Evolutionary conservation across 2,113 vertebrate genomes (phyloP), one percentile per base, ranked within the genome.

Genomic region (Elanoides forficatus): DNA sequence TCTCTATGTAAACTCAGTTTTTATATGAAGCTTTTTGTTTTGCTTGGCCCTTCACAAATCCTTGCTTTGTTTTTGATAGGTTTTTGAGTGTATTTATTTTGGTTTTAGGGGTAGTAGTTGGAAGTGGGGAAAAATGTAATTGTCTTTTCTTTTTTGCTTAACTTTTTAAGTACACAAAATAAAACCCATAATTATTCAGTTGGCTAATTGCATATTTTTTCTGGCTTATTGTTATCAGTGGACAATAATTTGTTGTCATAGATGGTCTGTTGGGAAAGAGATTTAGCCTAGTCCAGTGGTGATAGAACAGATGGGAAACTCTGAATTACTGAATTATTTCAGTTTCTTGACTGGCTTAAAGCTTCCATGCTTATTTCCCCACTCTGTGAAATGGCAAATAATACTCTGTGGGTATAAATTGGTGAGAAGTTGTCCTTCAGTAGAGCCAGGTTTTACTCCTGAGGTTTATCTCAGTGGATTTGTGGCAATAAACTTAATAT

Each of bases 51-150:
- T 85, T 72, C 42, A 48, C 43, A 65, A 86, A 91, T 68, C 62
- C 74, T 76, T 73, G 29, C 78, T 95, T 76, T 94, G 87, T 82
- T 96, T 96, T 94, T 86, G 30, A 34, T 95, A 74, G 72, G 74
- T 42, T 95, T 95, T 84, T 86, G 58, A 94, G 38, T 81, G 47
- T 95, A 83, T 97, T 97, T 96, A 86, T 87, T 95, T 97, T 95
- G 84, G 75, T 38, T 93, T 96, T 89, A 71, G 42, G 43, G 63
- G 30, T 50, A 90, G 86, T 87, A 94, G 62, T 94, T 96, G 81
- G 65, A 96, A 90, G 71, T 93, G 22, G 53, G 70, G 55, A 50
- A 93, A 96, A 55, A 88, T 65, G 47, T 95, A 95, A 95, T 88
- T 86, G 60, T 75, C 67, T 79, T 71, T 91, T 80, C 36, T 87